Percentiles rank a stretch among this genome's conserved stretches.
Evolutionary conservation across 1,140 invertebrate genomes (phyloP).

Genomic region (Drosophila rhopaloa): DNA sequence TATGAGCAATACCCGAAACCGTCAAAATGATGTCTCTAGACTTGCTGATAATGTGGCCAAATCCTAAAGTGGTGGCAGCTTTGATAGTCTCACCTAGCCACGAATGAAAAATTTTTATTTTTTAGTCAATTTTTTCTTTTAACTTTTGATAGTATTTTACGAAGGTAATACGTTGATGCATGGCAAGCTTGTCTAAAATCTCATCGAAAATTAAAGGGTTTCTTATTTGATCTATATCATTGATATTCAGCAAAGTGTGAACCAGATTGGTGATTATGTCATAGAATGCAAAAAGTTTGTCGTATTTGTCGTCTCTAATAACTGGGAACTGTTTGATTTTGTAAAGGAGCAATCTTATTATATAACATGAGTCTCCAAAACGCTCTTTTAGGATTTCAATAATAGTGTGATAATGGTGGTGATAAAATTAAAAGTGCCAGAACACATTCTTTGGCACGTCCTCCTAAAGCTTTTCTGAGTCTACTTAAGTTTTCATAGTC

Average conservation of each 20-base stretch:
- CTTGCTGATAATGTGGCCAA: too few species aligned
- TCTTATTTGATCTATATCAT: too few species aligned
- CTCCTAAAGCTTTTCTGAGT: conserved; percentile 2
- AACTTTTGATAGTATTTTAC: conserved; percentile 1
- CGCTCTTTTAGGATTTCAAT: neutral
- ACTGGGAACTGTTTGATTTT: too few species aligned
- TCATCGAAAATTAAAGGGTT: neutral
- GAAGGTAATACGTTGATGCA: neutral
- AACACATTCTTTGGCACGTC: neutral
- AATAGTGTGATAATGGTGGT: neutral
- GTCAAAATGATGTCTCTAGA: too few species aligned
- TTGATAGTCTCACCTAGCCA: too few species aligned
- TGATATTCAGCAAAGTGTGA: too few species aligned
- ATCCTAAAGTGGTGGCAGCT: too few species aligned
- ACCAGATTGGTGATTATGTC: too few species aligned
- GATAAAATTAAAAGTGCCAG: too few species aligned
- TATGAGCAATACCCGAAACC: neutral
- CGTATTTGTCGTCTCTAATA: too few species aligned
- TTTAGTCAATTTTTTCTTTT: neutral
- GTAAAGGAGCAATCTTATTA: neutral
- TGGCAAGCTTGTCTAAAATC: neutral
- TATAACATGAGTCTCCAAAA: neutral
- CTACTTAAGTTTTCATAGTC: neutral
- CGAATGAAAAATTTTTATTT: too few species aligned
- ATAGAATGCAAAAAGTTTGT: too few species aligned